Conservation (phyloP, 2,888 invertebrate genomes). For the Epirrita christyi region DNA sequence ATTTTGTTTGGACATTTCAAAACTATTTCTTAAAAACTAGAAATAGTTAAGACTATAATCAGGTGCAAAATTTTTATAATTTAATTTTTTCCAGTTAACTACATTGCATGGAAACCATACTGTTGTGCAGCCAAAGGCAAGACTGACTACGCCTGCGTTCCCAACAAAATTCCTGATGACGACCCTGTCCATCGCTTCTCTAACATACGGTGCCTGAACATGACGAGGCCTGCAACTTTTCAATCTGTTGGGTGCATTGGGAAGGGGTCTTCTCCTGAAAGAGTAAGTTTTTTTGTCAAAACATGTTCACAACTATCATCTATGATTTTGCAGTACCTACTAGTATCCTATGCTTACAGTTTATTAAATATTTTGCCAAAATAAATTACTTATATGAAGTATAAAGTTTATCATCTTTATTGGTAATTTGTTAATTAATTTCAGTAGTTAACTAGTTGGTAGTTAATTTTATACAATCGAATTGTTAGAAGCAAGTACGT, state of each 20-base stretch:
- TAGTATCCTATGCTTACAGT: background rate
- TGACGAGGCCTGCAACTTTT: conserved; percentile 57
- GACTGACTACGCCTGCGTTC: conserved; percentile 47
- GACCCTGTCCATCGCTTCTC: conserved; percentile 61
- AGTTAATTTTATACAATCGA: too few species aligned
- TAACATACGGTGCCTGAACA: conserved; percentile 51
- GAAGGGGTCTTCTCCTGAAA: conserved; percentile 50
- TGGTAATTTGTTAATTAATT: too few species aligned
- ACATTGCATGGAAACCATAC: conserved; percentile 53
- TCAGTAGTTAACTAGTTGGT: too few species aligned
- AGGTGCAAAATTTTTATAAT: too few species aligned
- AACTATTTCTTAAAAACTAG: too few species aligned
- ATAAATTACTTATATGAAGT: too few species aligned
- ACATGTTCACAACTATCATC: background rate
- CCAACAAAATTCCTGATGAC: conserved; percentile 51
- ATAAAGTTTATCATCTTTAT: too few species aligned
- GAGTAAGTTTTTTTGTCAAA: conserved; percentile 41
- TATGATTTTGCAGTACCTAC: too few species aligned
- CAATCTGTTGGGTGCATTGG: conserved; percentile 54
- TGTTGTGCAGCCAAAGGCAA: conserved; percentile 52
- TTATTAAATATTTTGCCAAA: too few species aligned
- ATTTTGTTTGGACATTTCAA: too few species aligned
- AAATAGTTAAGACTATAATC: too few species aligned
- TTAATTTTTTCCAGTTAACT: conserved; percentile 46
- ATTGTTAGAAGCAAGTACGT: too few species aligned